Percentiles rank a stretch among this genome's conserved stretches.
Conservation (phyloP, 2,113 vertebrate genomes). For the Nothoprocta perdicaria region DNA sequence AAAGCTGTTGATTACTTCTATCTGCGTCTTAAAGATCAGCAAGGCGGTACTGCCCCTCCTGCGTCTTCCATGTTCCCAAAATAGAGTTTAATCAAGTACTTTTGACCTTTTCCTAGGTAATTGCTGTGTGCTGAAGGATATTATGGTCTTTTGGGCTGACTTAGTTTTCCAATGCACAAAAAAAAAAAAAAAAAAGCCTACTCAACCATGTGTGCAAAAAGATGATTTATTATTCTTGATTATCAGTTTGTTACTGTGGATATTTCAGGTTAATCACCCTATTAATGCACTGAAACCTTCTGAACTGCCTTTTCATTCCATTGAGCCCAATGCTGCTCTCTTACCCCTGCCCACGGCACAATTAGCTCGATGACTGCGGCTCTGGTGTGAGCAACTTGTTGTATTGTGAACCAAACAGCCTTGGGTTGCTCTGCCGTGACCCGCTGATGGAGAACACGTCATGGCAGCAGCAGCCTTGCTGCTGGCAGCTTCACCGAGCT, state of each 20-base stretch:
- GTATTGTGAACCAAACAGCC: not conserved
- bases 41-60: not conserved
- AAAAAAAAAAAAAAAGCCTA: not conserved
- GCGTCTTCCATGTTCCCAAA: not conserved
- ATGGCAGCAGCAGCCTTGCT: slow-evolving; percentile 8
- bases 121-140: not conserved
- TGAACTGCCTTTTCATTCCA: slow-evolving; percentile 17
- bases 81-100: not conserved
- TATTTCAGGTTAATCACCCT: slow-evolving; percentile 16
- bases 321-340: fast-evolving
- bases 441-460: not conserved
- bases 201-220: not conserved
- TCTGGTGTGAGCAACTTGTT: not conserved
- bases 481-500: not conserved
- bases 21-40: not conserved
- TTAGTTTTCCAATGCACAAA: not conserved
- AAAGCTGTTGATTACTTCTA: not conserved
- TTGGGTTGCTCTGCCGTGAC: not conserved
- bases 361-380: not conserved
- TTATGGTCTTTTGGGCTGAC: not conserved
- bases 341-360: not conserved
- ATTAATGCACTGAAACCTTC: slow-evolving; percentile 50
- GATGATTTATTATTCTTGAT: slow-evolving; percentile 49
- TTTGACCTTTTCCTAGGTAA: not conserved
- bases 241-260: not conserved